These are phyloP conservation scores for Drosophila pseudoobscura DNA, from an alignment of 1,140 invertebrate species.

Conservation along the genomic window DNA sequence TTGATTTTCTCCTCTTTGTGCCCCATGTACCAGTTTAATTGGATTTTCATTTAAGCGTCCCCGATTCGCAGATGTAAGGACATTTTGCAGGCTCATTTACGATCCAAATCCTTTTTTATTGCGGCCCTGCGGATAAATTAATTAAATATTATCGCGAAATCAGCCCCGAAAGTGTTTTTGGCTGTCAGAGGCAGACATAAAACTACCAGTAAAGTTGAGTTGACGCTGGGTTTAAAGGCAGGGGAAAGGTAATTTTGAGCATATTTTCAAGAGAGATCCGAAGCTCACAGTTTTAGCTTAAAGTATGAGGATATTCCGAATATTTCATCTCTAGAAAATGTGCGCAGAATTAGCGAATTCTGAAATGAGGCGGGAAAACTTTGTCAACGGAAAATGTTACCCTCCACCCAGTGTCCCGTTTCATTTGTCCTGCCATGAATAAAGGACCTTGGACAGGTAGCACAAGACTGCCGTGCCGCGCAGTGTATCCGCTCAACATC, in stretches of 20 bases:
- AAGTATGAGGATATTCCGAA: too few species aligned
- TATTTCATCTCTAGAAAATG: conserved; percentile 6
- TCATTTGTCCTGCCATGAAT: conserved; percentile 6
- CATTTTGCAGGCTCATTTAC: too few species aligned
- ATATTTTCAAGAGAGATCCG: neutral
- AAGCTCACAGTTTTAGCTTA: too few species aligned
- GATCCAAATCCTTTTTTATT: conserved; percentile 18
- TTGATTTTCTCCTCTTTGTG: conserved; percentile 22
- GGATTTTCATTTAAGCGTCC: neutral
- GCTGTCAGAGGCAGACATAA: conserved; percentile 25
- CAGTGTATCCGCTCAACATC: conserved; percentile 14
- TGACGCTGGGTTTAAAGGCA: neutral
- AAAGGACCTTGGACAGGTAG: conserved; percentile 1
- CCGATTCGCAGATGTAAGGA: too few species aligned
- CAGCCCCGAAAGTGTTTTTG: conserved; percentile 1
- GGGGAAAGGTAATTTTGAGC: conserved; percentile 16
- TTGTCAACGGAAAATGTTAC: conserved; percentile 14
- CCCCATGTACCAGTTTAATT: conserved; percentile 17
- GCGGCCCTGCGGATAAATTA: conserved; percentile 1
- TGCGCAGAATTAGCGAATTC: conserved; percentile 11
- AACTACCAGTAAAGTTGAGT: conserved; percentile 3
- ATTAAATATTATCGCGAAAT: neutral
- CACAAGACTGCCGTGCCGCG: conserved; percentile 1
- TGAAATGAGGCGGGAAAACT: neutral
- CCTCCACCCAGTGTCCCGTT: conserved; percentile 6